Conservation (phyloP, 2,888 invertebrate species). For the Macaria liturata region DNA sequence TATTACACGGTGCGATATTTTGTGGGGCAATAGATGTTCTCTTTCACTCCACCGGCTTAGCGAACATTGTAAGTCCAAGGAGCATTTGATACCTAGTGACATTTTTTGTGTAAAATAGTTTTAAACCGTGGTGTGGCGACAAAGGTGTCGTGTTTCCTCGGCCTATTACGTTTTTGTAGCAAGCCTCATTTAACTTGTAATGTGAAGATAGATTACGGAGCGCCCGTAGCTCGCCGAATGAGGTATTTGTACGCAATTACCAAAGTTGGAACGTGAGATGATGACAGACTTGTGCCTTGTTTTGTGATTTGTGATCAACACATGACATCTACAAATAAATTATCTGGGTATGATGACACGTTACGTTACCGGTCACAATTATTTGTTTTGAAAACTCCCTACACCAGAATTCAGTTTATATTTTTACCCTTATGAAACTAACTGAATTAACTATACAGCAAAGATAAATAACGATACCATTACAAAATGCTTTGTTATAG, state of each 20-base stretch:
- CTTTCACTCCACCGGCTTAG: constrained; percentile 60
- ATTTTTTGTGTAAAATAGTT: constrained; percentile 62
- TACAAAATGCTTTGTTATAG: constrained; percentile 29
- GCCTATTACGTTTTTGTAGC: constrained; percentile 27
- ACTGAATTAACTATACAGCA: too few relatives aligned
- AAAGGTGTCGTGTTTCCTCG: constrained; percentile 46
- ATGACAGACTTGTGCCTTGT: too few relatives aligned
- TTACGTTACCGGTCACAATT: too few relatives aligned
- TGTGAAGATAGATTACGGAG: not conserved
- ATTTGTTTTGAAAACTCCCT: too few relatives aligned
- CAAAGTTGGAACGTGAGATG: too few relatives aligned
- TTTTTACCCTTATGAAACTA: too few relatives aligned
- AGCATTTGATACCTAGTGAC: constrained; percentile 62
- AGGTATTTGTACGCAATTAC: too few relatives aligned
- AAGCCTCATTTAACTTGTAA: not conserved
- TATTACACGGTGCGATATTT: constrained; percentile 70
- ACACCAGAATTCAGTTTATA: too few relatives aligned
- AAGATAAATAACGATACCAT: not conserved
- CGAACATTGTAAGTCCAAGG: constrained; percentile 64
- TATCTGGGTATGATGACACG: too few relatives aligned
- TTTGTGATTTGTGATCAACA: too few relatives aligned
- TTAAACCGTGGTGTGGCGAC: constrained; percentile 34
- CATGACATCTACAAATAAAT: too few relatives aligned
- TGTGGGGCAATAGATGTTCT: constrained; percentile 67
- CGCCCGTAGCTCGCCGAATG: too few relatives aligned